Evolutionary conservation across 2,797 vertebrate genomes (phyloP).

Genomic region (Aplochiton taeniatus): DNA sequence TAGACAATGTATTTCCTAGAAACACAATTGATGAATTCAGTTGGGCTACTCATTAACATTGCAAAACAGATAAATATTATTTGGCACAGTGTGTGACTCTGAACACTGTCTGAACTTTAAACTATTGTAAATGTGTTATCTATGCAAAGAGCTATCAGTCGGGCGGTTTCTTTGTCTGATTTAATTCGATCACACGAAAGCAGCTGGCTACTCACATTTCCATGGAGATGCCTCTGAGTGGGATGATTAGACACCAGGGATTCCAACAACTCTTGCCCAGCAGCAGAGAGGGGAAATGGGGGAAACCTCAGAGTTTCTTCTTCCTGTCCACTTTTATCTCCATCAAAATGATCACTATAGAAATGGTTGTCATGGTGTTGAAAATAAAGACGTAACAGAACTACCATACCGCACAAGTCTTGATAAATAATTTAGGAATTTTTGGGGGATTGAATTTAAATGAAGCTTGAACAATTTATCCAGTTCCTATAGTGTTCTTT

Average conservation of each 20-base stretch:
- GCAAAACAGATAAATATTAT: not conserved
- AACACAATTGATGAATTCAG: no score
- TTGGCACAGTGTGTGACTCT: not conserved
- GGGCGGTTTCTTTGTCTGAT: not conserved
- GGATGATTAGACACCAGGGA: conserved; percentile 31
- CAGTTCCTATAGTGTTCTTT: conserved; percentile 1
- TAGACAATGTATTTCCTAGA: no score
- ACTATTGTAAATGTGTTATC: not conserved
- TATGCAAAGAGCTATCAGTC: not conserved
- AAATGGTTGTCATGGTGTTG: no score
- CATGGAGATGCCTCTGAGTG: conserved; percentile 52
- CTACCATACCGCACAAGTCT: no score
- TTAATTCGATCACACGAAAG: not conserved
- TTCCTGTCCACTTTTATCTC: conserved; percentile 19
- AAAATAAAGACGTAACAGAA: no score
- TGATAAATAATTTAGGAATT: no score
- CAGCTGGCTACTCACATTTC: conserved; percentile 49
- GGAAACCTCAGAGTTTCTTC: conserved; percentile 2
- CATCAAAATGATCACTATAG: no score
- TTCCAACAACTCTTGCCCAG: conserved; percentile 17
- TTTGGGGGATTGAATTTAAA: no score
- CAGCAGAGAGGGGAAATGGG: not conserved
- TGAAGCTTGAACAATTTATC: no score
- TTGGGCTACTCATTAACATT: not conserved
- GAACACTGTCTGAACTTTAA: not conserved